These are phyloP conservation scores for Eclectus roratus DNA, from an alignment of 2,113 vertebrate genomes.

Conservation along the genomic window DNA sequence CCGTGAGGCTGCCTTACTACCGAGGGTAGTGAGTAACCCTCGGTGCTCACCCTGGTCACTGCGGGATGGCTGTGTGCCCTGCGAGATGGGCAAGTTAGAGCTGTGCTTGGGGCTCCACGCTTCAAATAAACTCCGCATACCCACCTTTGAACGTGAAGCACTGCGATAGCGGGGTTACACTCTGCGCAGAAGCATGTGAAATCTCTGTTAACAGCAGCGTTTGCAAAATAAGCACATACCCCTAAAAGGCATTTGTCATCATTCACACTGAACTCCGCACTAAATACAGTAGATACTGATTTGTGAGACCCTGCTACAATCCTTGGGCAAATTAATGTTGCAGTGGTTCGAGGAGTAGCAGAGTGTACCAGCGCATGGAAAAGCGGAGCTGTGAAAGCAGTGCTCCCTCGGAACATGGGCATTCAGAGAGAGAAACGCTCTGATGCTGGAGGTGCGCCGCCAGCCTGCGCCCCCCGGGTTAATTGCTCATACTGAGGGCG, in stretches of 20 bases:
- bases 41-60: not conserved
- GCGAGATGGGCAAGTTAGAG: not conserved
- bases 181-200: not conserved
- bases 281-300: no score
- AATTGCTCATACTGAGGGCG: slow-evolving; percentile 69
- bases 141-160: not conserved
- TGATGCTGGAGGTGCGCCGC: not conserved
- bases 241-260: not conserved
- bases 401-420: not conserved
- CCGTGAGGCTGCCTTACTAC: not conserved
- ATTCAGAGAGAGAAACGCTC: not conserved
- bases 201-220: not conserved
- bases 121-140: not conserved
- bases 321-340: not conserved
- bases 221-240: not conserved
- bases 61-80: not conserved
- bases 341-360: not conserved
- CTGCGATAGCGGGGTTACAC: not conserved
- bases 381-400: not conserved
- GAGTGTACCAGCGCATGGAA: not conserved
- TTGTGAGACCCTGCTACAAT: not conserved
- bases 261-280: not conserved
- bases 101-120: not conserved
- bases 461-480: not conserved
- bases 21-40: not conserved